These are phyloP conservation scores for Arrhamphus sclerolepis DNA, from an alignment of 2,797 vertebrate genomes.

Conservation along the genomic window DNA sequence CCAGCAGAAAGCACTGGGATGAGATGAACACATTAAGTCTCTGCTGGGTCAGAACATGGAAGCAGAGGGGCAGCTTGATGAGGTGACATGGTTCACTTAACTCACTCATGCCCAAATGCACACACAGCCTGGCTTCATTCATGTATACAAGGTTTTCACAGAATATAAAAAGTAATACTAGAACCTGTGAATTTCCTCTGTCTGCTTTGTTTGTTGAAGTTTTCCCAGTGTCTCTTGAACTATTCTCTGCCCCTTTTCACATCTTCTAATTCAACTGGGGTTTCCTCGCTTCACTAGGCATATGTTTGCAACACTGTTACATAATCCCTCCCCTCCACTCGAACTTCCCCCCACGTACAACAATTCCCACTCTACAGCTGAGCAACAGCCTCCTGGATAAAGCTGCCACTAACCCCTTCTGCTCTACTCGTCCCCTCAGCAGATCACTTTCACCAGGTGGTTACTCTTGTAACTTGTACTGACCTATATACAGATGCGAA, in stretches of 20 bases:
- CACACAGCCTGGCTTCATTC: constrained; percentile 38
- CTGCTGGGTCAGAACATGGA: constrained; percentile 46
- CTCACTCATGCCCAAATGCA: constrained; percentile 57
- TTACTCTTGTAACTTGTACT: constrained; percentile 38
- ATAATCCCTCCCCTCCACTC: constrained; percentile 47
- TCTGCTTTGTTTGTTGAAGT: constrained; percentile 3
- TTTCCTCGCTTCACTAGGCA: constrained; percentile 65
- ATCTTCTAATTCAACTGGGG: constrained; percentile 48
- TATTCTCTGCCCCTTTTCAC: constrained; percentile 33
- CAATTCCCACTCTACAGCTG: constrained; percentile 58
- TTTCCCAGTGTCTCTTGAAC: constrained; percentile 17
- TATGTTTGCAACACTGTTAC: constrained; percentile 68
- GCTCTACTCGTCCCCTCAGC: constrained; percentile 49
- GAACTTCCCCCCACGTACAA: constrained; percentile 53
- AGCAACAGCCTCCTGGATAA: constrained; percentile 67
- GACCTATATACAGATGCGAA: too few relatives aligned
- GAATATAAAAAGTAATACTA: constrained; percentile 21
- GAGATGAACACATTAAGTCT: constrained; percentile 65
- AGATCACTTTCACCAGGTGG: constrained; percentile 71
- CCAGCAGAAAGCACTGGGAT: constrained; percentile 58
- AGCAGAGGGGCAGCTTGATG: constrained; percentile 67
- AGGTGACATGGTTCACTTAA: constrained; percentile 73
- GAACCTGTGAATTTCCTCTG: constrained; percentile 23
- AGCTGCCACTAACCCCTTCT: constrained; percentile 40
- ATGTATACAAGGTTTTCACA: constrained; percentile 9